These are phyloP conservation scores for Scolanthus callimorphus DNA, from an alignment of 92 coral and sea anemone species.

Conservation along the genomic window DNA sequence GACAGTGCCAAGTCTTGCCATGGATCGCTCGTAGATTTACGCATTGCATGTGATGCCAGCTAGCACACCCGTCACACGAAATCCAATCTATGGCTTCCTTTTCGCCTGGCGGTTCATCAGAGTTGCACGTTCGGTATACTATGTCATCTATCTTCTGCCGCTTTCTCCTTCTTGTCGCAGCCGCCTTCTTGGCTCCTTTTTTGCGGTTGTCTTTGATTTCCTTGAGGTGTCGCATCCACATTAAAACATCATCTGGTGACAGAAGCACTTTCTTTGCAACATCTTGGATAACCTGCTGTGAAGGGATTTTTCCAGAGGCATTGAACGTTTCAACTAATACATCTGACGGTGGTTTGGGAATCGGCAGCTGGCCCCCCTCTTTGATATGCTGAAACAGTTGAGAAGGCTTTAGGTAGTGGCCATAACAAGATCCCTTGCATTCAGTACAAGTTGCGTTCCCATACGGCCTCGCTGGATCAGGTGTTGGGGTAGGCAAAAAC, in stretches of 20 bases:
- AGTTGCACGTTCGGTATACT: constrained; percentile 19
- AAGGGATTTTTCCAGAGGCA: constrained; percentile 5
- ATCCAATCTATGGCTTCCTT: constrained; percentile 33
- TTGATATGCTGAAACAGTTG: constrained; percentile 3
- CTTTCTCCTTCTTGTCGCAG: constrained; percentile 15
- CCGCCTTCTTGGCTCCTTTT: constrained; percentile 35
- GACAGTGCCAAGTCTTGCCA: no score
- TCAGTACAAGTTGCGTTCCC: no score
- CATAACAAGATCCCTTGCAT: no score
- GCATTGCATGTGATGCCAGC: constrained; percentile 28
- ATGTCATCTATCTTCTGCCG: neutral
- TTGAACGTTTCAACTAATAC: constrained; percentile 10
- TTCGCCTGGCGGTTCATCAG: constrained; percentile 28
- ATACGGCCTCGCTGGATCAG: no score
- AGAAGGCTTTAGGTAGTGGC: neutral
- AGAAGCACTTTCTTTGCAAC: constrained; percentile 17
- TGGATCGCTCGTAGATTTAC: no score
- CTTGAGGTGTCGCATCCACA: constrained; percentile 36
- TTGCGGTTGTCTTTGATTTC: constrained; percentile 27
- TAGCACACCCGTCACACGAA: constrained; percentile 28
- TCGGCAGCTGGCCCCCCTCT: constrained; percentile 1
- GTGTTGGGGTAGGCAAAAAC: no score
- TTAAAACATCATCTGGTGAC: constrained; percentile 23
- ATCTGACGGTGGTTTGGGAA: constrained; percentile 18
- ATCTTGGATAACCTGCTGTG: constrained; percentile 12